phyloP scores from a whole-genome alignment of 2,888 invertebrate genomes.

The Petrophora chlorosata region DNA sequence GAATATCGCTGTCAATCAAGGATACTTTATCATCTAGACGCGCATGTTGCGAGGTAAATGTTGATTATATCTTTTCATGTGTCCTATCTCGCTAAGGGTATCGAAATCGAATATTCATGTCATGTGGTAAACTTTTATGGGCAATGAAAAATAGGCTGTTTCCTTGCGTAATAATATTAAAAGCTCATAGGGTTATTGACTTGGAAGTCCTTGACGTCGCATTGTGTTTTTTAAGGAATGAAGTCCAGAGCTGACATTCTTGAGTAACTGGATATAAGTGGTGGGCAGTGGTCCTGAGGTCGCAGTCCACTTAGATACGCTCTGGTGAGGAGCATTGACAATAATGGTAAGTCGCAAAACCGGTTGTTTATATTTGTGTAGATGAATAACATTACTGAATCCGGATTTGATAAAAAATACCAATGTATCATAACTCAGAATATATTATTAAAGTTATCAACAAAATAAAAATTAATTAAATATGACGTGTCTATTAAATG shows the following conservation, averaged over 20 bases:
- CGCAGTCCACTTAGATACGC: slow-evolving; percentile 63
- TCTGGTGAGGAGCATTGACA: slow-evolving; percentile 61
- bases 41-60: too few species aligned
- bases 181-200: slow-evolving; percentile 67
- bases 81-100: too few species aligned
- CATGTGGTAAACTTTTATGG: too few species aligned
- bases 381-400: slow-evolving; percentile 9
- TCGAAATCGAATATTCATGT: too few species aligned
- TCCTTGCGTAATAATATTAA: slow-evolving; percentile 46
- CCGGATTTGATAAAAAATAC: slow-evolving; percentile 2
- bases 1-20: too few species aligned
- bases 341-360: slow-evolving; percentile 67
- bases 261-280: slow-evolving; percentile 78
- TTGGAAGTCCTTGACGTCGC: slow-evolving; percentile 59
- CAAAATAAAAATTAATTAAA: too few species aligned
- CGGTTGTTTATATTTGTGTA: slow-evolving; percentile 36
- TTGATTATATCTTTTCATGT: too few species aligned
- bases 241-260: slow-evolving; percentile 77
- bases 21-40: too few species aligned
- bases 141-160: too few species aligned
- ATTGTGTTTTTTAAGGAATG: slow-evolving; percentile 71
- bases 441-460: too few species aligned
- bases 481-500: too few species aligned
- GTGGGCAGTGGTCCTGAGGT: slow-evolving; percentile 60
- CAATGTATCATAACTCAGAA: background rate